Percentiles rank a stretch among this genome's conserved stretches.
Conservation (phyloP, 2,888 invertebrate genomes). For the Dryocosmus kuriphilus region DNA sequence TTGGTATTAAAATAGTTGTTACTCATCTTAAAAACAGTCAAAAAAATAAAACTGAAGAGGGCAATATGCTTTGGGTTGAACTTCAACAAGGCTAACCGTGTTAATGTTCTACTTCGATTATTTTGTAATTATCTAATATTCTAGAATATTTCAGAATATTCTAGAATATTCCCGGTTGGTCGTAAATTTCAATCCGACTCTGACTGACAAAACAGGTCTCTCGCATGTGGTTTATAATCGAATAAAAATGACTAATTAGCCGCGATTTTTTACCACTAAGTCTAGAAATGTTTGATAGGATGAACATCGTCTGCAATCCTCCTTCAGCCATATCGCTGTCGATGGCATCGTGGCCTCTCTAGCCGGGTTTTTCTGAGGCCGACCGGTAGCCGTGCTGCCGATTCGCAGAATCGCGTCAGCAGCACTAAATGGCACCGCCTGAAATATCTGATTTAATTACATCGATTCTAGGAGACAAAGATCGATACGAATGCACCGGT, state of each 20-base stretch:
- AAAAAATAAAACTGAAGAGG: no score
- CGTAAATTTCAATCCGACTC: no score
- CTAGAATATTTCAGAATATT: no score
- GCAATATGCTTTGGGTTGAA: no score
- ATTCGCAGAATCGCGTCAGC: conserved; percentile 47
- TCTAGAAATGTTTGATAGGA: neutral
- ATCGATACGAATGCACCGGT: conserved; percentile 70
- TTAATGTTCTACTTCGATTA: no score
- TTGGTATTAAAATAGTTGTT: no score
- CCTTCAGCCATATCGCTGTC: conserved; percentile 14
- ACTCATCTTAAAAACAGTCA: no score
- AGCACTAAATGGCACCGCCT: conserved; percentile 71
- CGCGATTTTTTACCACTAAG: neutral
- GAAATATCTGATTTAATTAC: conserved; percentile 76
- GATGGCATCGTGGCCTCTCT: conserved; percentile 40
- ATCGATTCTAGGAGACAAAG: conserved; percentile 74
- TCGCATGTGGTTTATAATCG: neutral
- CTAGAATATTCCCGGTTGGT: no score
- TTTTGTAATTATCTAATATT: no score
- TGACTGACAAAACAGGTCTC: no score
- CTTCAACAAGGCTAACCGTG: no score
- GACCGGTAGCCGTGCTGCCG: conserved; percentile 44
- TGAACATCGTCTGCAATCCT: neutral
- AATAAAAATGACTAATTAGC: conserved; percentile 2
- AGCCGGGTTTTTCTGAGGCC: conserved; percentile 46